phyloP scores from a whole-genome alignment of 2,113 vertebrate species.

The Anhinga anhinga region DNA sequence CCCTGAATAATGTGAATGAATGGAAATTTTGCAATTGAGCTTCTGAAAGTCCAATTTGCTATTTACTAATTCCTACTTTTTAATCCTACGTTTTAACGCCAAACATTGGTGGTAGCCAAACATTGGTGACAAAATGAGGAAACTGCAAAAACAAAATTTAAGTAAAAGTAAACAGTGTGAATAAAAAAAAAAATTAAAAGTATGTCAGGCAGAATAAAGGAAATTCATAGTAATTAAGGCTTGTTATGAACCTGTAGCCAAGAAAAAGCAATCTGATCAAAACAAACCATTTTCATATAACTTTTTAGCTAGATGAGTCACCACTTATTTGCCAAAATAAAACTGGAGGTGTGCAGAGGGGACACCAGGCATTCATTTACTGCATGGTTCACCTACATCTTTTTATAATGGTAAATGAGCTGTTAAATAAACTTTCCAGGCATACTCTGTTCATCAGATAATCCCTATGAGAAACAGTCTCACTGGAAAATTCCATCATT shows the following conservation, averaged over 20 bases:
- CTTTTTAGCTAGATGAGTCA: background rate
- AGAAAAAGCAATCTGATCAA: background rate
- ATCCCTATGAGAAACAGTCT: background rate
- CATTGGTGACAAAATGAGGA: background rate
- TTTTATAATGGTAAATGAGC: constrained; percentile 43
- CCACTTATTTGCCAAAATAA: background rate
- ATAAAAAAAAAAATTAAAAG: background rate
- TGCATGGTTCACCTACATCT: background rate
- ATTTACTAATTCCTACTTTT: background rate
- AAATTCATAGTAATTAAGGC: background rate
- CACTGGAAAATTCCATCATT: constrained; percentile 21
- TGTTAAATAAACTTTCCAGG: constrained; percentile 38
- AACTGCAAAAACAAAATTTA: background rate
- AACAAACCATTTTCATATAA: background rate
- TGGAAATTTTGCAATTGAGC: background rate
- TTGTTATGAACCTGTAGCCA: background rate
- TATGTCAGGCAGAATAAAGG: background rate
- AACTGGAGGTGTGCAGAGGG: background rate
- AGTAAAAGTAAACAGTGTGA: background rate
- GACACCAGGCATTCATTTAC: background rate
- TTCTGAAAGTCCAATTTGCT: background rate
- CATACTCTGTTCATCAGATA: constrained; percentile 11
- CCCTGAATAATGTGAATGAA: background rate
- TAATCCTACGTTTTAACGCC: background rate
- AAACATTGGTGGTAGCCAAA: background rate